Evolutionary conservation across 2,113 vertebrate genomes (phyloP).

Genomic region (Protobothrops mucrosquamatus): DNA sequence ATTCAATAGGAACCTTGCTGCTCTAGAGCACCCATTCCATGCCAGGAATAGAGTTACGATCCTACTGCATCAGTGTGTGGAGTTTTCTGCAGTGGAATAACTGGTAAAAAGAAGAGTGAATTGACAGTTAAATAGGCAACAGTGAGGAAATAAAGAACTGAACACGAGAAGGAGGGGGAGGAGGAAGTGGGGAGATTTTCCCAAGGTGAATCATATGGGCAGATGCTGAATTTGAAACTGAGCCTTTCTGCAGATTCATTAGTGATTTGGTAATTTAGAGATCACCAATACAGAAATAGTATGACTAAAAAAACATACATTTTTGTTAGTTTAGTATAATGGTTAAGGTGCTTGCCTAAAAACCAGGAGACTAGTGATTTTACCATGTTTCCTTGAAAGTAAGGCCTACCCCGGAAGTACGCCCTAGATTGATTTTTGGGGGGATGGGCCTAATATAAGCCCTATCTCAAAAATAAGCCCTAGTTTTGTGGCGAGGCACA

Average conservation of each 20-base stretch:
- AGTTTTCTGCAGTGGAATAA: neutral
- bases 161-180: neutral
- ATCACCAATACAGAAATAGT: neutral
- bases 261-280: neutral
- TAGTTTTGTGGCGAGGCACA: too few relatives aligned
- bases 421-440: too few relatives aligned
- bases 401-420: too few relatives aligned
- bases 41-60: neutral
- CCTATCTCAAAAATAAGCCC: too few relatives aligned
- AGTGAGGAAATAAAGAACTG: neutral
- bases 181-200: neutral
- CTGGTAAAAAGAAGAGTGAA: neutral
- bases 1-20: neutral
- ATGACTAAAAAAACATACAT: neutral
- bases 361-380: neutral
- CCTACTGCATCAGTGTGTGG: neutral
- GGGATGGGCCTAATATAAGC: too few relatives aligned
- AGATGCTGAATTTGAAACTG: neutral
- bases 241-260: neutral
- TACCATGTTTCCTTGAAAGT: neutral
- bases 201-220: neutral
- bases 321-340: neutral
- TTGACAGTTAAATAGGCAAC: neutral
- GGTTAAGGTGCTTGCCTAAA: neutral
- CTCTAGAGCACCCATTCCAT: neutral